Evolutionary conservation across 2,113 vertebrate genomes (phyloP).

Genomic region (Clinocottus analis): DNA sequence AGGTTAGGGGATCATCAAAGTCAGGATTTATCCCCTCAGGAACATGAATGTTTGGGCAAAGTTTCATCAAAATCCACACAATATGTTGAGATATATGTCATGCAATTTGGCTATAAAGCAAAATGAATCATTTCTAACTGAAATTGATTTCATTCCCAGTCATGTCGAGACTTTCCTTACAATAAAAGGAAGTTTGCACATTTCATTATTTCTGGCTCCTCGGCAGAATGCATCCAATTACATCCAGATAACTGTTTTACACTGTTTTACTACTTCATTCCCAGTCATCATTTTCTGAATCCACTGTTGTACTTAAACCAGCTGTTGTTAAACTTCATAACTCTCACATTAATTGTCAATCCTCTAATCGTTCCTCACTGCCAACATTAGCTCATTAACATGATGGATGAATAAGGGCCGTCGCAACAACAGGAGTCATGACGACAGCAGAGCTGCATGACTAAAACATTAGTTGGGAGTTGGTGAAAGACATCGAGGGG

Average conservation of each 20-base stretch:
- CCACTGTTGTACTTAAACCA: neutral
- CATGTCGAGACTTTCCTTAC: no score
- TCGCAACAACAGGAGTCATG: conserved; percentile 56
- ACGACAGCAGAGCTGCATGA: conserved; percentile 45
- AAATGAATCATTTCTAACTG: neutral
- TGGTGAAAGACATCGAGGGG: conserved; percentile 21
- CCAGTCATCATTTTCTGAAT: neutral
- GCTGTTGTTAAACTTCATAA: neutral
- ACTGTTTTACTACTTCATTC: neutral
- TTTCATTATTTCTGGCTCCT: neutral
- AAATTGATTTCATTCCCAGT: no score
- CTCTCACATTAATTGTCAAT: neutral
- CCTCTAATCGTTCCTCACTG: neutral
- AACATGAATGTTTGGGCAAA: neutral
- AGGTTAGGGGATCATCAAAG: neutral
- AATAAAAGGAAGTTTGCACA: neutral
- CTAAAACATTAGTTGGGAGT: conserved; percentile 48
- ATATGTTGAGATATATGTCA: neutral
- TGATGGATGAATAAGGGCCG: conserved; percentile 20
- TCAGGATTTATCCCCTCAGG: neutral
- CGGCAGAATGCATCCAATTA: neutral
- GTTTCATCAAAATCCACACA: neutral
- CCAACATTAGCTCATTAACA: neutral
- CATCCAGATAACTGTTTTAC: neutral
- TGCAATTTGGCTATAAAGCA: neutral